These are phyloP conservation scores for Merluccius polli DNA, from an alignment of 2,797 vertebrate genomes.

Conservation along the genomic window DNA sequence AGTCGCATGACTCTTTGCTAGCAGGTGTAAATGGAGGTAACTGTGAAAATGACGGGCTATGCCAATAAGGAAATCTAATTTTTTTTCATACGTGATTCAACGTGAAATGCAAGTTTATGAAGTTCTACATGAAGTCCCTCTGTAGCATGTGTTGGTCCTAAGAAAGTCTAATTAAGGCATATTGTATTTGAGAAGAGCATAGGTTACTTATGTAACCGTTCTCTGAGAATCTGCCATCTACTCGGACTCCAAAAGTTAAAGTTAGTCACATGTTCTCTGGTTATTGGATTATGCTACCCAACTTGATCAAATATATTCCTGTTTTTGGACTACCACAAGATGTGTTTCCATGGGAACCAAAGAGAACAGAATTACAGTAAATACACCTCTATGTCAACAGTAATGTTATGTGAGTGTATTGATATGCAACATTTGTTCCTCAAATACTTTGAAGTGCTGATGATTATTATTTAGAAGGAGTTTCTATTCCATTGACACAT, in stretches of 20 bases:
- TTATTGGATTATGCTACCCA: background rate
- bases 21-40: conserved; percentile 32
- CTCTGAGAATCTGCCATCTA: background rate
- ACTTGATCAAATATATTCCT: background rate
- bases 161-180: background rate
- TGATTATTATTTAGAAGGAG: conserved; percentile 37
- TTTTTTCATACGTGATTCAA: conserved; percentile 33
- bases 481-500: conserved; percentile 56
- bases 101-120: conserved; percentile 5
- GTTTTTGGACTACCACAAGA: conserved; percentile 14
- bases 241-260: background rate
- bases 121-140: background rate
- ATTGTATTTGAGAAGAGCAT: too few species aligned
- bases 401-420: conserved; percentile 61
- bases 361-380: conserved; percentile 31
- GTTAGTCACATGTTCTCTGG: background rate
- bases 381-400: conserved; percentile 33
- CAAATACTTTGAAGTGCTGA: conserved; percentile 61
- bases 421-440: conserved; percentile 64
- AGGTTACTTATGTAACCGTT: too few species aligned
- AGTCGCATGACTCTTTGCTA: conserved; percentile 46
- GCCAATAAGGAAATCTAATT: conserved; percentile 34
- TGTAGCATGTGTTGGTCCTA: background rate
- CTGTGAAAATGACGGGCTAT: conserved; percentile 28
- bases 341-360: conserved; percentile 34